phyloP scores from a whole-genome alignment of 1,140 invertebrate genomes.

The Orchestia grillus region DNA sequence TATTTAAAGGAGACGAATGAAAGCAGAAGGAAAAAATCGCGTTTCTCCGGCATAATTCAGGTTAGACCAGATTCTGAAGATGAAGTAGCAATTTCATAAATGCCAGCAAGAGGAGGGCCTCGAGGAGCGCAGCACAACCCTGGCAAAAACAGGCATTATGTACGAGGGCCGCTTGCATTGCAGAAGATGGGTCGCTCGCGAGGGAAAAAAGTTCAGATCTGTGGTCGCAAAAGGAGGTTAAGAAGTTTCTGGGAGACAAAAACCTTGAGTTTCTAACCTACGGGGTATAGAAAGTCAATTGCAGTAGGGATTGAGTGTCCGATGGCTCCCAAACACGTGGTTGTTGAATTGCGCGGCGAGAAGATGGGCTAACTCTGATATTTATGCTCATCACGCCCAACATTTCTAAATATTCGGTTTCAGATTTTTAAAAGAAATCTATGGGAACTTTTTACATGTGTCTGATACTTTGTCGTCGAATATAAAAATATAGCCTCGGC shows the following conservation, averaged over 20 bases:
- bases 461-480: neutral
- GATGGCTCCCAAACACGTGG: neutral
- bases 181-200: neutral
- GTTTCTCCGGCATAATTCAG: neutral
- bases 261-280: slow-evolving; percentile 1
- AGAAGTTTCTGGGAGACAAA: neutral
- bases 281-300: neutral
- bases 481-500: neutral
- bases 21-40: neutral
- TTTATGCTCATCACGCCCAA: neutral
- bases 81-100: neutral
- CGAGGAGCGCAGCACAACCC: neutral
- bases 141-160: neutral
- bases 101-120: neutral
- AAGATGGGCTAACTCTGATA: neutral
- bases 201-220: neutral
- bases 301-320: neutral
- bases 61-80: neutral
- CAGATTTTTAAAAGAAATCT: neutral
- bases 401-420: neutral
- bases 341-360: neutral
- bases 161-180: neutral
- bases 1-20: neutral
- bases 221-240: neutral
- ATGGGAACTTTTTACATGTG: neutral